Percentiles rank a stretch among this genome's conserved stretches.
Conservation (phyloP, 2,797 vertebrate species). For the Vultur gryphus region DNA sequence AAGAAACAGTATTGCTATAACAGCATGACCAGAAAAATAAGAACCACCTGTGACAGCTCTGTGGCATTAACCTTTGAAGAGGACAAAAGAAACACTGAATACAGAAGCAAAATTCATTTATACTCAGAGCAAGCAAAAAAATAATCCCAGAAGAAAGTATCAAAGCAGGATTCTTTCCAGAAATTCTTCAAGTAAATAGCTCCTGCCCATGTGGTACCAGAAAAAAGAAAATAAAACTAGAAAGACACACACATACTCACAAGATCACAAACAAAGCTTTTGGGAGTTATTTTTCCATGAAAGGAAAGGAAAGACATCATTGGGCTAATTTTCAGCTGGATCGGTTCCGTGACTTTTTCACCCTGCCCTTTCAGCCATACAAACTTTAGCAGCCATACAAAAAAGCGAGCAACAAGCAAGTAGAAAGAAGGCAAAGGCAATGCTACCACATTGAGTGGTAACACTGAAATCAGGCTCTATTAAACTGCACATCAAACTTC, state of each 20-base stretch:
- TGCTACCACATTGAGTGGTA: not conserved
- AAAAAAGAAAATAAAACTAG: slow-evolving; percentile 58
- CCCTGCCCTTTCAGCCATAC: slow-evolving; percentile 12
- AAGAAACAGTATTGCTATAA: slow-evolving; percentile 52
- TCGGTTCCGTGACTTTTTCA: not conserved
- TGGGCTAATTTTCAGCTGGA: slow-evolving; percentile 38
- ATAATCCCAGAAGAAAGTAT: slow-evolving; percentile 60
- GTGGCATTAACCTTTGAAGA: slow-evolving; percentile 59
- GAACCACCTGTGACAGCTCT: slow-evolving; percentile 56
- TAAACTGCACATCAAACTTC: slow-evolving; percentile 4
- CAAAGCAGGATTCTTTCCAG: slow-evolving; percentile 57
- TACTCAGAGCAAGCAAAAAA: slow-evolving; percentile 42
- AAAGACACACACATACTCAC: slow-evolving; percentile 41
- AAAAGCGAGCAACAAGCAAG: slow-evolving; percentile 29
- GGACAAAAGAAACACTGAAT: slow-evolving; percentile 49
- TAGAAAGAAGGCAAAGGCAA: slow-evolving; percentile 4
- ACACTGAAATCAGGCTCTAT: not conserved
- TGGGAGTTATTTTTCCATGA: slow-evolving; percentile 34
- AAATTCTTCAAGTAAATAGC: slow-evolving; percentile 64
- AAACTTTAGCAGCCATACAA: slow-evolving; percentile 25
- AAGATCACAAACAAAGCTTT: slow-evolving; percentile 65
- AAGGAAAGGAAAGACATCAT: slow-evolving; percentile 15
- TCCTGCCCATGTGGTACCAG: slow-evolving; percentile 27
- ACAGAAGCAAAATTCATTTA: slow-evolving; percentile 57
- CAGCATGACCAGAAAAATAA: slow-evolving; percentile 61